A percentile compares a stretch with the other conserved stretches of the same genome.
phyloP scores from a whole-genome alignment of 2,113 vertebrate genomes.

The Xerus inauris region DNA sequence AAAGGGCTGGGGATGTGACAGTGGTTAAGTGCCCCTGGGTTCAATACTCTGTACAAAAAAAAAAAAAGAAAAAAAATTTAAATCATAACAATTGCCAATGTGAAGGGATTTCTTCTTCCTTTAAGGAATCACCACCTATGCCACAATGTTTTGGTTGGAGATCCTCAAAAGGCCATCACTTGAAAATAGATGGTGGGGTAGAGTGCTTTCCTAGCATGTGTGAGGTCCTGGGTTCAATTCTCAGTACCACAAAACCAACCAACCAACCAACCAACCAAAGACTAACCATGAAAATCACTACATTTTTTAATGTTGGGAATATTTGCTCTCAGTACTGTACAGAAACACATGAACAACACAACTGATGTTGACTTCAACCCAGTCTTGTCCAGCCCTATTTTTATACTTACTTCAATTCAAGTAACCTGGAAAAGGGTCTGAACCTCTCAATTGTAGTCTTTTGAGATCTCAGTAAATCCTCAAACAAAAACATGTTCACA shows the following conservation, averaged over 20 bases:
- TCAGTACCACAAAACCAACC: too few species aligned
- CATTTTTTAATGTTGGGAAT: background rate
- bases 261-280: too few species aligned
- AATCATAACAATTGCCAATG: background rate
- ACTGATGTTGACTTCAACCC: background rate
- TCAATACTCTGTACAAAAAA: too few species aligned
- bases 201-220: background rate
- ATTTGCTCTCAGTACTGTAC: background rate
- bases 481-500: slow-evolving; percentile 40
- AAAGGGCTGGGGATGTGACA: too few species aligned
- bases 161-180: background rate
- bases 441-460: background rate
- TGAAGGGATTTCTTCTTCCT: slow-evolving; percentile 21
- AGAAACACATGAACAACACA: background rate
- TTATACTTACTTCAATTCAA: slow-evolving; percentile 16
- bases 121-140: background rate
- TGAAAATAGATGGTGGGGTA: background rate
- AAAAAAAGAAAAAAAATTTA: too few species aligned
- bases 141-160: background rate
- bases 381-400: slow-evolving; percentile 29
- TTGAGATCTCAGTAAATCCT: slow-evolving; percentile 4
- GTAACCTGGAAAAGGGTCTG: background rate
- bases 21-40: too few species aligned
- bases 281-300: background rate
- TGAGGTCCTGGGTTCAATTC: background rate